Conservation (phyloP, 1,140 invertebrate genomes). For the Argopecten irradians region DNA sequence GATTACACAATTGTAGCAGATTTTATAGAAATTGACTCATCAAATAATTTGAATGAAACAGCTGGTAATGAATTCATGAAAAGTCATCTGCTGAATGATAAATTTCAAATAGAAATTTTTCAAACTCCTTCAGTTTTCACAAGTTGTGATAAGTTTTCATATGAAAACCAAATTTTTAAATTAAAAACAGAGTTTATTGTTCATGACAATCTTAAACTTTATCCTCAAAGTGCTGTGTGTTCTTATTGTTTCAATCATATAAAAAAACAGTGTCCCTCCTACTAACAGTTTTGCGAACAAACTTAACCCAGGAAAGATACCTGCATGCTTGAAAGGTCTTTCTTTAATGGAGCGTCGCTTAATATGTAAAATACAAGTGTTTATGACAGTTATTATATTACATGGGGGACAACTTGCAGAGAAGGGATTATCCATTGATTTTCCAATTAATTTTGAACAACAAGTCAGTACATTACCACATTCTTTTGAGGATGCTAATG, state of each 20-base stretch:
- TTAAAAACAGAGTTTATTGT: not conserved
- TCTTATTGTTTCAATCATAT: constrained; percentile 23
- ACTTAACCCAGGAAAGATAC: constrained; percentile 30
- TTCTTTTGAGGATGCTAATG: not conserved
- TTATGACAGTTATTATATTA: constrained; percentile 29
- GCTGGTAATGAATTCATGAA: too few relatives aligned
- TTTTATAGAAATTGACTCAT: too few relatives aligned
- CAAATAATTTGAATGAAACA: too few relatives aligned
- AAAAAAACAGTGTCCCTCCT: constrained; percentile 30
- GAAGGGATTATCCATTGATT: constrained; percentile 31
- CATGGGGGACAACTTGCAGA: constrained; percentile 36
- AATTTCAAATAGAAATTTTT: not conserved
- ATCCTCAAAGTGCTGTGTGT: not conserved
- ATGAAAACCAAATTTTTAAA: not conserved
- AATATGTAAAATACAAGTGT: constrained; percentile 33
- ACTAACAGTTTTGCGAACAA: not conserved
- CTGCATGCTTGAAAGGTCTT: constrained; percentile 24
- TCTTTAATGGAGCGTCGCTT: constrained; percentile 32
- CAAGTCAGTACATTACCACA: not conserved
- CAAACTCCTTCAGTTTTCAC: constrained; percentile 14
- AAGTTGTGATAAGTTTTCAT: constrained; percentile 34
- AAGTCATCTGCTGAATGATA: too few relatives aligned
- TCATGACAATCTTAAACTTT: not conserved
- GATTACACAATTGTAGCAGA: too few relatives aligned
- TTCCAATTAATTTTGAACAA: constrained; percentile 33